These are phyloP conservation scores for Megaustenia siamemsis DNA, from an alignment of 2,888 invertebrate genomes.

Conservation along the genomic window DNA sequence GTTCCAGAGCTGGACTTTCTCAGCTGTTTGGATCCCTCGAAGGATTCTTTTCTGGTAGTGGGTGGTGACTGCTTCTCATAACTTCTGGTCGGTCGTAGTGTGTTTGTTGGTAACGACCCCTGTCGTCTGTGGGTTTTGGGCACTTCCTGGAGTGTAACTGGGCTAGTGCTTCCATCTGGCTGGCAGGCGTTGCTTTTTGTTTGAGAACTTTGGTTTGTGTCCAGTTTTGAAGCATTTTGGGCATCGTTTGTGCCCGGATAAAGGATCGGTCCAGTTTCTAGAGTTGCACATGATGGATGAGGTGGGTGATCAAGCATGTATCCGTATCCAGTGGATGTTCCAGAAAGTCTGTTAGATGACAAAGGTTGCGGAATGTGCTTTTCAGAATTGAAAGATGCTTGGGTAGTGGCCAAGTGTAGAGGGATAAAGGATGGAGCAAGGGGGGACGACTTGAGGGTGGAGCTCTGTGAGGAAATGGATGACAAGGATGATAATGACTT, in stretches of 20 bases:
- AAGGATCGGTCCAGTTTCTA: background rate
- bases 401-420: background rate
- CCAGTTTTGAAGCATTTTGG: background rate
- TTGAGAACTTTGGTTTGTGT: background rate
- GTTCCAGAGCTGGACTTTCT: background rate
- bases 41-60: background rate
- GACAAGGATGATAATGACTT: constrained; percentile 9
- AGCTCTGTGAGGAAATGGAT: background rate
- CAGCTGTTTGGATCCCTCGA: background rate
- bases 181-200: background rate
- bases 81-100: background rate
- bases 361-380: background rate
- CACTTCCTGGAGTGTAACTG: background rate
- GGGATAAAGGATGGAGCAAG: background rate
- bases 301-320: background rate
- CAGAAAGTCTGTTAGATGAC: background rate
- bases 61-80: constrained; percentile 9
- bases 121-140: constrained; percentile 36
- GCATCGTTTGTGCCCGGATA: background rate
- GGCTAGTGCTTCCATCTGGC: too few relatives aligned
- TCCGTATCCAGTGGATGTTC: background rate
- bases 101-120: constrained; percentile 18
- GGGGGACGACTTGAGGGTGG: background rate
- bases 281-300: background rate
- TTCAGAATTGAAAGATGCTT: background rate